Evolutionary conservation across 2,888 invertebrate species (phyloP), one percentile per base, ranked within the genome.

Genomic region (Parnassius glacialis): DNA sequence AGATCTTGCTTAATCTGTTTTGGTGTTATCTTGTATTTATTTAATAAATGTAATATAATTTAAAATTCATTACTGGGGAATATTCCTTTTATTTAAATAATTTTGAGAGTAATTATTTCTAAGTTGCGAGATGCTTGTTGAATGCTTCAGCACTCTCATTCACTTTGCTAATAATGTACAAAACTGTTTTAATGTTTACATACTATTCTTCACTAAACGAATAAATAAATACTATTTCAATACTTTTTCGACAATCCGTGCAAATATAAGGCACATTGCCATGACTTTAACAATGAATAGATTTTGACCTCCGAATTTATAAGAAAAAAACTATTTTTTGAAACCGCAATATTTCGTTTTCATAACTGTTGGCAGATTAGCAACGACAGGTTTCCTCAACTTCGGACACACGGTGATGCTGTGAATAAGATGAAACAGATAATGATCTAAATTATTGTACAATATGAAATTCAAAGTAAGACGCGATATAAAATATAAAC

Each of bases 331-430:
- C 45, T 45, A 45, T n/a, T 45, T 45, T n/a, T 10, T 69, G 63
- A 84, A 80, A 66, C 74, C 80, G 71, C 91, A 91, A 72, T 87
- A 88, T 73, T 87, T 91, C 0, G 90, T 84, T 70, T 88, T 87
- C 85, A 91, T 84, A 10, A 86, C 67, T 2, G 87, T 90, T 2
- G 94, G 93, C 64, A 93, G 86, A 61, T 95, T 95, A 5, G 94
- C 93, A 9, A 95, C 85, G n/a, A 96, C 90, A 0, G 95, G 93
- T 67, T 93, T 93, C 57, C 93, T 92, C 64, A 92, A 85, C 72
- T 94, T 93, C 0, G 95, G 94, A 74, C 96, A 96, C 3, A 95
- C 93, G 11, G 94, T 95, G 57, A 95, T 92, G 44, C 95, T 95
- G 89, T 66, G 93, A 93, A 61, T 43, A 60, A 56, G 25, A 59